A percentile compares a stretch with the other conserved stretches of the same genome.
phyloP scores from a whole-genome alignment of 2,113 vertebrate genomes.

The Hyaena hyaena region DNA sequence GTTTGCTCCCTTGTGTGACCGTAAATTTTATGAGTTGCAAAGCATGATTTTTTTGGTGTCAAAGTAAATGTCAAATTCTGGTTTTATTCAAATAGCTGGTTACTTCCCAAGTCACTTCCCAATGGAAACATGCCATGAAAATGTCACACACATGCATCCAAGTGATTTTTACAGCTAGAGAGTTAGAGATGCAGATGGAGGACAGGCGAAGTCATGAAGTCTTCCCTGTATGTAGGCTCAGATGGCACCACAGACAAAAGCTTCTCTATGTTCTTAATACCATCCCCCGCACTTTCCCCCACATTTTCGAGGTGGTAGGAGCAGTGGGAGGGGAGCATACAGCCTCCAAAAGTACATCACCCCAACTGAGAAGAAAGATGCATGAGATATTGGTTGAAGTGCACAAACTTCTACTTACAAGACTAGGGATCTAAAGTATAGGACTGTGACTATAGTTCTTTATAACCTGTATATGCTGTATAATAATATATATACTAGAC shows the following conservation, averaged over 20 bases:
- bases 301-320: not conserved
- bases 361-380: not conserved
- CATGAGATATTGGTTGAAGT: not conserved
- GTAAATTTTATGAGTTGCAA: not conserved
- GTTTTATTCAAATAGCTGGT: not conserved
- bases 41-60: not conserved
- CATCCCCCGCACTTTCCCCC: no score
- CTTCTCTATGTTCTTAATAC: not conserved
- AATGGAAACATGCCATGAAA: not conserved
- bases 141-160: not conserved
- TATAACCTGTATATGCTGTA: not conserved
- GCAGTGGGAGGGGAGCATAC: not conserved
- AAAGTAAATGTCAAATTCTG: slow-evolving; percentile 15
- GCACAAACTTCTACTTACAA: not conserved
- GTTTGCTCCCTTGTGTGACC: not conserved
- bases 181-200: not conserved
- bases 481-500: not conserved
- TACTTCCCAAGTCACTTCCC: not conserved
- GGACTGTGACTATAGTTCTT: not conserved
- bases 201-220: not conserved
- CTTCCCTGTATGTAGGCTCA: not conserved
- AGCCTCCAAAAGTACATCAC: not conserved
- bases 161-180: not conserved
- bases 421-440: not conserved
- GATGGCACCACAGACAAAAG: not conserved